phyloP scores from a whole-genome alignment of 2,888 invertebrate species.

The Baronia brevicornis region DNA sequence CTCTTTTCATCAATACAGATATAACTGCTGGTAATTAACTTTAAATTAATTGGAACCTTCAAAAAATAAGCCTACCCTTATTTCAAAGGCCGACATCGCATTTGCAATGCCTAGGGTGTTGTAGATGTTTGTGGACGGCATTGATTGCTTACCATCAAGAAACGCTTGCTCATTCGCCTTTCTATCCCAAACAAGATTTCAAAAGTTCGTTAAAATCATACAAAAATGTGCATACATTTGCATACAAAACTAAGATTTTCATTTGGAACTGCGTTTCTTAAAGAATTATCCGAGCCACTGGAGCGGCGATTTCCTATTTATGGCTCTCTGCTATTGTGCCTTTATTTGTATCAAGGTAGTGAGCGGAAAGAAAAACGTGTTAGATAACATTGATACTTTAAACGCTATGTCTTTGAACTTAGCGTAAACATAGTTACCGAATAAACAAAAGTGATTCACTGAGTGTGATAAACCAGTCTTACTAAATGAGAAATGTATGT shows the following conservation, averaged over 20 bases:
- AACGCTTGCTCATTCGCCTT: too few species aligned
- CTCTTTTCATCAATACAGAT: too few species aligned
- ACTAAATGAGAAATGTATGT: background rate
- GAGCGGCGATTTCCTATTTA: constrained; percentile 70
- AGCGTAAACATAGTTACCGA: background rate
- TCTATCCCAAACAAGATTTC: too few species aligned
- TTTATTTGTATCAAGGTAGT: constrained; percentile 63
- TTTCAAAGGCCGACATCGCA: too few species aligned
- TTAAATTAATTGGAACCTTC: too few species aligned
- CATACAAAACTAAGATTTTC: constrained; percentile 68
- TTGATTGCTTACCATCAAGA: too few species aligned
- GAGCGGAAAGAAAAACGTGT: constrained; percentile 53
- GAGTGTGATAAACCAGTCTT: background rate
- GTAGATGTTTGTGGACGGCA: too few species aligned
- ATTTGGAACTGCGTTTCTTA: constrained; percentile 61
- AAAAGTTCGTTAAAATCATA: constrained; percentile 34
- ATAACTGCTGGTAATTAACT: too few species aligned
- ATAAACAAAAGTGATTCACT: background rate
- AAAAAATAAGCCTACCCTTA: too few species aligned
- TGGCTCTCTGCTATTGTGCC: constrained; percentile 55
- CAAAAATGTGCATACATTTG: constrained; percentile 57
- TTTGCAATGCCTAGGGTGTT: too few species aligned
- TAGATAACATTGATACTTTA: constrained; percentile 33
- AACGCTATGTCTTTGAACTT: constrained; percentile 16
- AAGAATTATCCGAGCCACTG: constrained; percentile 68